Conservation (phyloP, 2,113 vertebrate genomes). For the Vulpes ferrilata region DNA sequence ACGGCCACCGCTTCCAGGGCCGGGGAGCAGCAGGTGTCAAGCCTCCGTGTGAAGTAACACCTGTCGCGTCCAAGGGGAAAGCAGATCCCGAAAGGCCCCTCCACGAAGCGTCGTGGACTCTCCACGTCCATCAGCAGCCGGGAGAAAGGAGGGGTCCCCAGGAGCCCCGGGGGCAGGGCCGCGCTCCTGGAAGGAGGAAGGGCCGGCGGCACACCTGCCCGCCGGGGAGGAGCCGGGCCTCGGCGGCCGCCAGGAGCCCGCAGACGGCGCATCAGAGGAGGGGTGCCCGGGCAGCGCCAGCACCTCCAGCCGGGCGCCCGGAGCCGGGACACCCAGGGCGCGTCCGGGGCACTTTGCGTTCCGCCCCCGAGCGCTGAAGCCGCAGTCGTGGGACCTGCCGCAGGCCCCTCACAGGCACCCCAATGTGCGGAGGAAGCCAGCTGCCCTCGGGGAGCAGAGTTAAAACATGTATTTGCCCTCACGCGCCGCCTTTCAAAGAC, state of each 20-base stretch:
- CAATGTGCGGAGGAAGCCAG: background rate
- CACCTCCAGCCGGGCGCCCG: background rate
- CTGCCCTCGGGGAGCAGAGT: background rate
- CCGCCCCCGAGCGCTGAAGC: background rate
- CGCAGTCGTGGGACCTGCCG: background rate
- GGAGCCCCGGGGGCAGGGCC: background rate
- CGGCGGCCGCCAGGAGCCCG: too few species aligned
- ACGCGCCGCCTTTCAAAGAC: background rate
- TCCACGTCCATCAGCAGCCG: background rate
- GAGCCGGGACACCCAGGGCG: background rate
- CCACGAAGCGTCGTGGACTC: background rate
- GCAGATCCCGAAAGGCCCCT: background rate
- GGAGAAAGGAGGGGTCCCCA: background rate
- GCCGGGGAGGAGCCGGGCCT: too few species aligned
- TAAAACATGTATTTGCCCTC: background rate
- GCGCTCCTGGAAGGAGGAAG: background rate
- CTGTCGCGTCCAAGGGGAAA: background rate
- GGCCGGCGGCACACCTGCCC: too few species aligned
- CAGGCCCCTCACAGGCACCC: fast-evolving
- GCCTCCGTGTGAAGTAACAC: background rate
- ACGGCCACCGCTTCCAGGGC: background rate
- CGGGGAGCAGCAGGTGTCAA: background rate
- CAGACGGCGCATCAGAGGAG: background rate
- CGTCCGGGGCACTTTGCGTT: too few species aligned
- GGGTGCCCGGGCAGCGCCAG: background rate